Evolutionary conservation across 1,140 invertebrate genomes (phyloP), one percentile per base, ranked within the genome.

Genomic region (Drosophila santomea): DNA sequence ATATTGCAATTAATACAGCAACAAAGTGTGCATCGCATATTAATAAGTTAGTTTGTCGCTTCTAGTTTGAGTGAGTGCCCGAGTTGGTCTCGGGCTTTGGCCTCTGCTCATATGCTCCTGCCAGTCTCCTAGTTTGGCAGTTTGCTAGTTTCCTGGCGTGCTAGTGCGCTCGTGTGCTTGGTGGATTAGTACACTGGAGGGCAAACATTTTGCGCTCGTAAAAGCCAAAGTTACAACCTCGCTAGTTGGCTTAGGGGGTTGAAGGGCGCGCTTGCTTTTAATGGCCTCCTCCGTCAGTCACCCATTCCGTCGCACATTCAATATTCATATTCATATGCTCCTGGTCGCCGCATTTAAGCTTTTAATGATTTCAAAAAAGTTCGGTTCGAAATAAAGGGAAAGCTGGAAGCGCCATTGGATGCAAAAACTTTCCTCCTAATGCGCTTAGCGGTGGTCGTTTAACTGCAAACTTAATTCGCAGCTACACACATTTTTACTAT

Each of bases 1-100:
- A 89, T 89, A 89, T 89, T 89, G 84, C 84, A 89, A 89, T 89
- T 89, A 89, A 89, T 89, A 89, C 62, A 84, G 84, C 80, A 72
- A 89, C 84, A 89, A 89, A 80, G 84, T 89, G 85, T 89, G 84
- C 84, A 89, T 84, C 84, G 84, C 84, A 89, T 89, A 89, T 89
- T 89, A 89, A 89, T 89, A 89, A 89, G 84, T 89, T 84, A 78
- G 73, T 63, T 80, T 73, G 81, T 85, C 81, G 74, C 50, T 74
- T 50, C 36, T 35, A 76, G 64, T 72, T 71, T 72, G 68, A 71
- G 67, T 69, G 50, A 57, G 50, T 69, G 66, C 35, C 64, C 35
- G 51, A 47, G 45, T 64, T 45, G n/a, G 32, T 52, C 50, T 36
- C 50, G 50, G 60, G 17, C 44, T 54, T 20, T 35, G 38, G 8